Evolutionary conservation across 2,888 invertebrate genomes (phyloP).

Genomic region (Doris montereyensis): DNA sequence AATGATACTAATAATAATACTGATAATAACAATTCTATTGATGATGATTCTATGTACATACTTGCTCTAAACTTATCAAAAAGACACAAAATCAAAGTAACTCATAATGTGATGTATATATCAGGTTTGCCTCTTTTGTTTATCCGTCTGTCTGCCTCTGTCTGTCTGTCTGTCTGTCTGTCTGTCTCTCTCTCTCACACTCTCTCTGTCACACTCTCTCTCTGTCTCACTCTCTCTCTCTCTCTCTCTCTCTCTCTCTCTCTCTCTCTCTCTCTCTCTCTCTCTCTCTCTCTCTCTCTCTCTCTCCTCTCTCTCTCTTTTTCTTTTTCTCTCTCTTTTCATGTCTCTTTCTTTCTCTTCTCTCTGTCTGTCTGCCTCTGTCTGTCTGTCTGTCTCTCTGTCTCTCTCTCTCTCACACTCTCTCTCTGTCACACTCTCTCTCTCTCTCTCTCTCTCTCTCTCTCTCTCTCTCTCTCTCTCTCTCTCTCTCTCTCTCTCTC

Average conservation of each 20-base stretch:
- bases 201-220: constrained; percentile 12
- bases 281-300: background rate
- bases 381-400: too few species aligned
- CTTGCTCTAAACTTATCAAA: too few species aligned
- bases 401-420: background rate
- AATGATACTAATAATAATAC: too few species aligned
- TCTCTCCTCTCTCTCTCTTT: background rate
- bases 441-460: constrained; percentile 26
- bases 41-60: too few species aligned
- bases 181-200: constrained; percentile 24
- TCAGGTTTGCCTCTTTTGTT: background rate
- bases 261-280: background rate
- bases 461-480: constrained; percentile 19
- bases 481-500: background rate
- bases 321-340: too few species aligned
- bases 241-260: constrained; percentile 30
- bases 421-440: constrained; percentile 28
- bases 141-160: too few species aligned
- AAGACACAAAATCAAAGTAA: too few species aligned
- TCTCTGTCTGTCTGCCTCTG: too few species aligned
- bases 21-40: too few species aligned
- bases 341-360: too few species aligned
- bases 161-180: constrained; percentile 28
- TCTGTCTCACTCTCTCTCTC: constrained; percentile 23
- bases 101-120: too few species aligned